Evolutionary conservation across 2,797 vertebrate genomes (phyloP).

Genomic region (Iguana delicatissima): DNA sequence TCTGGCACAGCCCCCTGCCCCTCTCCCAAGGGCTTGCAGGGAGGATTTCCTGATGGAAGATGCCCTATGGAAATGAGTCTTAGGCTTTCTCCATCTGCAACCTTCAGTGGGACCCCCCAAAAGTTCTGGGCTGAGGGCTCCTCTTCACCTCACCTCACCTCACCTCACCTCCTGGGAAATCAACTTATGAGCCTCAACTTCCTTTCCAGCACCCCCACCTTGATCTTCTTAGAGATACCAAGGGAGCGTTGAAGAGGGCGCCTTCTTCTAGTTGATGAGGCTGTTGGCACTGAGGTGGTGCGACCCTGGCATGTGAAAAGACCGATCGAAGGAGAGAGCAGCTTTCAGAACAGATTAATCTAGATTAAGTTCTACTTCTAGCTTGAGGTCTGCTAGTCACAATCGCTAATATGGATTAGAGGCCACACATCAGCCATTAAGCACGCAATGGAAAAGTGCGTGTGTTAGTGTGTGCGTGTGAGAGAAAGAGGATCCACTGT

Average conservation of each 20-base stretch:
- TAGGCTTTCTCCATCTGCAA: background rate
- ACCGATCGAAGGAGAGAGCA: background rate
- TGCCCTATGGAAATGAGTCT: background rate
- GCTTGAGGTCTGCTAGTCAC: background rate
- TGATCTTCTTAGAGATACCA: background rate
- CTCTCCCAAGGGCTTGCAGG: background rate
- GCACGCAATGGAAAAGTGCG: background rate
- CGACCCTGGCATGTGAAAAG: no score
- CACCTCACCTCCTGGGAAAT: background rate
- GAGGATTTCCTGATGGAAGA: no score
- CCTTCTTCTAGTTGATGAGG: background rate
- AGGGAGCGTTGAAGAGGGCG: background rate
- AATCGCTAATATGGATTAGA: background rate
- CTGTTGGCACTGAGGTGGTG: no score
- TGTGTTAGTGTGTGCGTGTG: background rate
- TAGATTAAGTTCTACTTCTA: background rate
- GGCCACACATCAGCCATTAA: background rate
- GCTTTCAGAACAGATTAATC: background rate
- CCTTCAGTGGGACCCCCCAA: background rate
- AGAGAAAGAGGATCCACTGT: no score
- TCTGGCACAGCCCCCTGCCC: background rate
- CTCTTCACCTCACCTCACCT: background rate
- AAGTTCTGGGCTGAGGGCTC: background rate
- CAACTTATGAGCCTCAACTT: background rate
- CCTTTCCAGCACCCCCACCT: background rate